Conservation (phyloP, 2,888 invertebrate genomes). For the Cantharis lateralis region DNA sequence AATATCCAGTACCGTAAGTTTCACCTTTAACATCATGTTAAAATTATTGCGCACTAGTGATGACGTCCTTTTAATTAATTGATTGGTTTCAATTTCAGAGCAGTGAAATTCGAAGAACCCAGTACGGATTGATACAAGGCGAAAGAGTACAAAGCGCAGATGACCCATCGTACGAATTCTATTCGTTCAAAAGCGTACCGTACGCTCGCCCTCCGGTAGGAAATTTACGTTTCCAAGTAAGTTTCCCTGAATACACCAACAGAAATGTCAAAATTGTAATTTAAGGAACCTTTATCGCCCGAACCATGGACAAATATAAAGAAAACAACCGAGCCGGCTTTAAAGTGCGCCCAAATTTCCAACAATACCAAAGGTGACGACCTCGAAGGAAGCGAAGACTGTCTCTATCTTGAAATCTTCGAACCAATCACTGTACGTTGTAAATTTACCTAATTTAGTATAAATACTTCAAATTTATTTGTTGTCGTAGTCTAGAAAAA, state of each 20-base stretch:
- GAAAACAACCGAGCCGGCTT: neutral
- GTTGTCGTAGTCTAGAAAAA: neutral
- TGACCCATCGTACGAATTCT: neutral
- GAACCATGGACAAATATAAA: neutral
- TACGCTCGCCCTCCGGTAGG: neutral
- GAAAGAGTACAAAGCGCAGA: neutral
- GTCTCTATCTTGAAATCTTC: neutral
- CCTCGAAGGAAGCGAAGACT: neutral
- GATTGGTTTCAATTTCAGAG: too few relatives aligned
- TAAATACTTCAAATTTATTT: neutral
- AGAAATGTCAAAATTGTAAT: neutral
- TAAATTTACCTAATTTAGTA: neutral
- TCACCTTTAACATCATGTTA: neutral
- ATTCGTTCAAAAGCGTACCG: constrained; percentile 4
- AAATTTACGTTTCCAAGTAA: neutral
- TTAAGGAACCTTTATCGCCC: neutral
- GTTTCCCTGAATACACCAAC: neutral
- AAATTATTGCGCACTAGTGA: too few relatives aligned
- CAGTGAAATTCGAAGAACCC: neutral
- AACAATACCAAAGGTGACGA: neutral
- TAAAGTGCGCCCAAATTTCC: neutral
- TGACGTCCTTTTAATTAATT: too few relatives aligned
- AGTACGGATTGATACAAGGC: constrained; percentile 5
- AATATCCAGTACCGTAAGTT: neutral
- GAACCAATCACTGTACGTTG: neutral